A percentile compares a stretch with the other conserved stretches of the same genome.
Conservation (phyloP, 1,140 invertebrate genomes). For the Homarus americanus region DNA sequence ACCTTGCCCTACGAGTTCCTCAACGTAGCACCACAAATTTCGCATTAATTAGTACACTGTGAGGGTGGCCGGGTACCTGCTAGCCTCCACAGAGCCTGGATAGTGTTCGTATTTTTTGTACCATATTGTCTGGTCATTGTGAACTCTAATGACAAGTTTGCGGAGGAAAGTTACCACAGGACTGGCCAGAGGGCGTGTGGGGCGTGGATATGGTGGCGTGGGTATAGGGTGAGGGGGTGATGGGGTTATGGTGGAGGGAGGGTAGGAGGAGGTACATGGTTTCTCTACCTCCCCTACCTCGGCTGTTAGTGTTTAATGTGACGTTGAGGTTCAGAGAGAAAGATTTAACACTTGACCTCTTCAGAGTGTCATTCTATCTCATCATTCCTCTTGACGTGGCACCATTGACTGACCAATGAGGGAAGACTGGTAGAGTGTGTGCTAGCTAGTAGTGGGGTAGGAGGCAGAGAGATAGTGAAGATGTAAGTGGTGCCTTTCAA, state of each 20-base stretch:
- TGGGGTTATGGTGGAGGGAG: background rate
- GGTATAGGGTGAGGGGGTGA: background rate
- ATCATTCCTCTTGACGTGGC: background rate
- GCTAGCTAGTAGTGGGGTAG: background rate
- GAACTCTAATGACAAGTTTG: background rate
- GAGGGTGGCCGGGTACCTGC: too few relatives aligned
- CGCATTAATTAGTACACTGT: background rate
- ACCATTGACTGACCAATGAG: background rate
- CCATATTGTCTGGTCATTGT: background rate
- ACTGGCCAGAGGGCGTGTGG: background rate
- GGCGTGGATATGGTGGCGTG: background rate
- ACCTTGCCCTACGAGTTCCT: too few relatives aligned
- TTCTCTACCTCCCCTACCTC: background rate
- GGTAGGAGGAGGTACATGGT: background rate
- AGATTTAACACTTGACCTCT: background rate
- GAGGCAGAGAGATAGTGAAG: slow-evolving; percentile 50
- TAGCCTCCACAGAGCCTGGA: too few relatives aligned
- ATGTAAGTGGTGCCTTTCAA: slow-evolving; percentile 57
- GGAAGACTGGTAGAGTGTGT: background rate
- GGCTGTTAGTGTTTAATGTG: background rate
- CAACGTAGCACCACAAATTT: background rate
- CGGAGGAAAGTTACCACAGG: background rate
- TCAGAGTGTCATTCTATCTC: background rate
- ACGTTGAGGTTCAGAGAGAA: background rate
- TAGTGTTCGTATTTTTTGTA: too few relatives aligned